Conservation (phyloP, 2,888 invertebrate genomes). For the Drosophila limbata region DNA sequence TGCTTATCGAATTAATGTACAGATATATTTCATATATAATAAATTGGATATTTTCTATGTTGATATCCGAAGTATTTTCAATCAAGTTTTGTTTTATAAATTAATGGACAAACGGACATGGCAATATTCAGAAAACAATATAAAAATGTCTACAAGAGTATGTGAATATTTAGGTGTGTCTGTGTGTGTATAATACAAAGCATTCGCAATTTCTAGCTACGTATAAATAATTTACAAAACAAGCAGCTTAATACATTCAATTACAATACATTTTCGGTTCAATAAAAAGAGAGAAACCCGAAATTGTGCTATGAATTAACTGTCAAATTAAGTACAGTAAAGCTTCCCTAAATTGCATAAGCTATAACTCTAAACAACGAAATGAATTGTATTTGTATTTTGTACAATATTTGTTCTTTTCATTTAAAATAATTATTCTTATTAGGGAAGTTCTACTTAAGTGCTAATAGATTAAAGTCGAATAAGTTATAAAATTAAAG, state of each 20-base stretch:
- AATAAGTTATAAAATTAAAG: neutral
- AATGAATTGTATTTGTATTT: neutral
- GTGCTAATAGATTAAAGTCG: neutral
- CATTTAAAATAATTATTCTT: neutral
- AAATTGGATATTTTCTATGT: neutral
- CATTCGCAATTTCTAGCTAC: constrained; percentile 53
- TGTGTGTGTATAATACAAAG: constrained; percentile 55
- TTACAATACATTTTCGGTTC: constrained; percentile 13
- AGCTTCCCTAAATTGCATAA: neutral
- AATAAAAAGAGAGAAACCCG: neutral
- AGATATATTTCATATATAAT: neutral
- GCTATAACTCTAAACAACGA: neutral
- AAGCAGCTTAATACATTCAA: constrained; percentile 12
- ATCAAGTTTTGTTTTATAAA: neutral
- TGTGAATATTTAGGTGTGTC: neutral
- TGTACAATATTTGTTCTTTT: constrained; percentile 3
- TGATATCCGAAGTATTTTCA: neutral
- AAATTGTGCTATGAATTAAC: constrained; percentile 14
- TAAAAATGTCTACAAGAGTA: constrained; percentile 1
- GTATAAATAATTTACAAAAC: constrained; percentile 46
- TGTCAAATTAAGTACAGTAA: constrained; percentile 6
- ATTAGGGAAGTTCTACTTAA: neutral
- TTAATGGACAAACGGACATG: neutral
- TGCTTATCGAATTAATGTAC: too few relatives aligned
- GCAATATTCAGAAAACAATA: neutral